Evolutionary conservation across 2,888 invertebrate species (phyloP).

Genomic region (Epiblema foenella): DNA sequence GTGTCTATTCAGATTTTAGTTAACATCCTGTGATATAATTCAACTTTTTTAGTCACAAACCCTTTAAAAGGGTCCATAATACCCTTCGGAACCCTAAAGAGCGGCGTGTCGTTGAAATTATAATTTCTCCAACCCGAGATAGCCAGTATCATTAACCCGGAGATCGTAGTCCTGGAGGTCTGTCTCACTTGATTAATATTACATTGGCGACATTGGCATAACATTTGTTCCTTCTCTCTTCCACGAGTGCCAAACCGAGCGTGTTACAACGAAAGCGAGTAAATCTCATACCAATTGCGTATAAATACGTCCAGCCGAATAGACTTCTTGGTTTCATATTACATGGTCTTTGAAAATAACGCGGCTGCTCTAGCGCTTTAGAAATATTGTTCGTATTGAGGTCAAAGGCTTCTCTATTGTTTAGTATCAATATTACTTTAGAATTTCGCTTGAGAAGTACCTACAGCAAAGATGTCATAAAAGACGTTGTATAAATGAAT

Average conservation of each 20-base stretch:
- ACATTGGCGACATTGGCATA: background rate
- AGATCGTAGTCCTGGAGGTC: constrained; percentile 51
- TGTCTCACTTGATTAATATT: background rate
- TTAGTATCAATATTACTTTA: background rate
- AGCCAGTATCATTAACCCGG: constrained; percentile 49
- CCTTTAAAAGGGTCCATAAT: constrained; percentile 4
- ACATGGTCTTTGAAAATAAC: constrained; percentile 48
- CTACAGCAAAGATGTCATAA: background rate
- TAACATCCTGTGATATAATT: background rate
- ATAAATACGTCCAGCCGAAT: background rate
- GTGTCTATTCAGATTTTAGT: background rate
- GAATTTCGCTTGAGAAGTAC: background rate
- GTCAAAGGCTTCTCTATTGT: background rate
- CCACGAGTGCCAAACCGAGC: background rate
- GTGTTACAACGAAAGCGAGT: background rate
- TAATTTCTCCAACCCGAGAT: constrained; percentile 43
- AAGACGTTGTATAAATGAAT: background rate
- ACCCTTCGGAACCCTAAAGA: constrained; percentile 18
- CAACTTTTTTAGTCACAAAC: background rate
- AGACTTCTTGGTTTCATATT: constrained; percentile 57
- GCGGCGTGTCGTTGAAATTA: constrained; percentile 40
- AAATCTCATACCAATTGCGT: background rate
- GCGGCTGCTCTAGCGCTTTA: constrained; percentile 51
- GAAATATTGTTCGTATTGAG: constrained; percentile 18
- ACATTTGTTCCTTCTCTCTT: background rate